Base-by-base conservation (phyloP, 2,113 vertebrate genomes). In the Albula goreensis region DNA sequence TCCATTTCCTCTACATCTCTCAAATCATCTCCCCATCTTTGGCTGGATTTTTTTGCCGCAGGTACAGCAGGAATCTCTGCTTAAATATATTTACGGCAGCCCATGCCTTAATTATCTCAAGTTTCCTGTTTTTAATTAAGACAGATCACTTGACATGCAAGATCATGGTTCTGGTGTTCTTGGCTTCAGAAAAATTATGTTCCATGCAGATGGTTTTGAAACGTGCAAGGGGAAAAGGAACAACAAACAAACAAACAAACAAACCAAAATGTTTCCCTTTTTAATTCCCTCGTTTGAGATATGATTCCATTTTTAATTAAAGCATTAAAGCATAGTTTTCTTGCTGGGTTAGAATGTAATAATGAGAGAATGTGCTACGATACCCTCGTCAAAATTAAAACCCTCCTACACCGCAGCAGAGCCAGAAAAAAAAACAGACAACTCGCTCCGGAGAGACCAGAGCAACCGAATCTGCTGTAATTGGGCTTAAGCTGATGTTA, bases 401-500 rank as follows among this genome's bases (percentile, higher is more conserved):
- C 90, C 60, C 89, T 87, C 89, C 90, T 90, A 88, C 89, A 88
- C 91, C 86, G 89, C 83, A 66, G 85, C 88, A 87, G 86, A 92
- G 86, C 89, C 79, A 91, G 79, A 19, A 81, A 88, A 19, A 81
- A 88, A 87, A 89, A 82, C 83, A 90, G 88, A 90, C 92, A 91
- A 86, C 90, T 93, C 83, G 87, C 88, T 92, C 93, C 90, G 78
- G 87, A 86, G 93, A 93, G 93, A 93, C 90, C 74, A 89, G 85
- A 88, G 94, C 90, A 94, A 94, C 94, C 92, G 92, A 95, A 95
- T 95, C 94, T 95, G 92, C 92, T 92, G 94, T 96, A 95, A 96
- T 95, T 95, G 93, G 94, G 92, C 93, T 94, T 94, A 94, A 95
- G 94, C 94, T 95, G 95, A 94, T 95, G 92, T 95, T 94, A 95